Evolutionary conservation across 2,888 invertebrate species (phyloP).

Genomic region (Spatulosminthurus flaviceps): DNA sequence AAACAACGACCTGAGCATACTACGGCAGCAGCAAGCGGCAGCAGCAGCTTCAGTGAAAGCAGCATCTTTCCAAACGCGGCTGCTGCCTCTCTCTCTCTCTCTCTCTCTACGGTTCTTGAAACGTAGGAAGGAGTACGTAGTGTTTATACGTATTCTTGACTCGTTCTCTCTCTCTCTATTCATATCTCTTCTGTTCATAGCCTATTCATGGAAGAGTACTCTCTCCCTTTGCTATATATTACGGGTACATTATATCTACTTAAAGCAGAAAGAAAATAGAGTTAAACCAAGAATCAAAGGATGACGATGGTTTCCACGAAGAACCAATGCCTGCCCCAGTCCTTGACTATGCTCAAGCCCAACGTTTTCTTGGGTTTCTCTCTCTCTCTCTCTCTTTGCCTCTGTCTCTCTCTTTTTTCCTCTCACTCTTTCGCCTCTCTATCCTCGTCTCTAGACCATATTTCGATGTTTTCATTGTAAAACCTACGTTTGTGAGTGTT

Average conservation of each 20-base stretch:
- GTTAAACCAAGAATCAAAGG: slow-evolving; percentile 19
- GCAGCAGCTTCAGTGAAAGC: slow-evolving; percentile 11
- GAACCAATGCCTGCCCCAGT: background rate
- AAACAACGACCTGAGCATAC: background rate
- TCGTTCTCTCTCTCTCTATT: slow-evolving; percentile 1
- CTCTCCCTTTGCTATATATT: background rate
- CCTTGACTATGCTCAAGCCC: background rate
- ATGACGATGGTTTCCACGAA: slow-evolving; percentile 1
- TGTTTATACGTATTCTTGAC: background rate
- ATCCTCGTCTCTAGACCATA: background rate
- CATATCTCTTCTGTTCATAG: background rate
- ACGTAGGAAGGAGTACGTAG: background rate
- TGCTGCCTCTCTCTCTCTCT: too few species aligned
- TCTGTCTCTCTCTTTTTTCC: slow-evolving; percentile 23
- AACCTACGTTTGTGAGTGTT: background rate
- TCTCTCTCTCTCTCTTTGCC: slow-evolving; percentile 41
- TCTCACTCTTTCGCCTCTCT: background rate
- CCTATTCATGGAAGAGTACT: background rate
- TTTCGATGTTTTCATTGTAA: slow-evolving; percentile 11
- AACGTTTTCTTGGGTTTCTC: slow-evolving; percentile 28
- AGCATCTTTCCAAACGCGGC: background rate
- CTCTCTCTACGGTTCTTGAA: background rate
- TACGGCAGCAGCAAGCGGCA: background rate
- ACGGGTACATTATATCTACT: slow-evolving; percentile 13
- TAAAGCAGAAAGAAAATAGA: slow-evolving; percentile 14